These are phyloP conservation scores for Neotragus moschatus DNA, from an alignment of 2,113 vertebrate genomes.

Conservation along the genomic window DNA sequence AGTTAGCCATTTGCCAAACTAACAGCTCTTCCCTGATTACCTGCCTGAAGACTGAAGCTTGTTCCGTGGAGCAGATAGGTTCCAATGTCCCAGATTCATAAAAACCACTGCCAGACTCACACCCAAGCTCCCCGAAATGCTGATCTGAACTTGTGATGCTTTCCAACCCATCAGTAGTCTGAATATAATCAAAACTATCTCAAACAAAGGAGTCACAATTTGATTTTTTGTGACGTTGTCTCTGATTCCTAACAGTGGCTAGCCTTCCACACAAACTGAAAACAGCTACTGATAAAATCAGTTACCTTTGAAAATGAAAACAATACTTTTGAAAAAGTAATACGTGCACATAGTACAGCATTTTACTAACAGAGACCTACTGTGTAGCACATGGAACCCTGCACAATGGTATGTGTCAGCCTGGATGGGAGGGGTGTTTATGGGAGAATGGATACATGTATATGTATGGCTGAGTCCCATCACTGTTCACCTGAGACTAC, in stretches of 20 bases:
- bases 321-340: neutral
- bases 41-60: neutral
- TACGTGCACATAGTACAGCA: neutral
- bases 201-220: neutral
- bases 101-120: neutral
- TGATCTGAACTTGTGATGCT: neutral
- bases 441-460: neutral
- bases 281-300: neutral
- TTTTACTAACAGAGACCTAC: neutral
- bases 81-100: neutral
- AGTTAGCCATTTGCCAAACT: neutral
- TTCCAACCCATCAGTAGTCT: neutral
- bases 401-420: neutral
- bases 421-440: neutral
- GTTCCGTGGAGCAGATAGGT: neutral
- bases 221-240: neutral
- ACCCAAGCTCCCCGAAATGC: accelerated
- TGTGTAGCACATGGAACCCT: neutral
- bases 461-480: neutral
- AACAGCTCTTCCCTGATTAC: neutral
- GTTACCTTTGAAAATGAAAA: neutral
- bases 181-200: neutral
- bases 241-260: neutral
- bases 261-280: neutral
- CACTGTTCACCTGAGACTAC: neutral